Evolutionary conservation across 2,113 vertebrate species (phyloP), one percentile per base, ranked within the genome.

Genomic region (Octodon degus): DNA sequence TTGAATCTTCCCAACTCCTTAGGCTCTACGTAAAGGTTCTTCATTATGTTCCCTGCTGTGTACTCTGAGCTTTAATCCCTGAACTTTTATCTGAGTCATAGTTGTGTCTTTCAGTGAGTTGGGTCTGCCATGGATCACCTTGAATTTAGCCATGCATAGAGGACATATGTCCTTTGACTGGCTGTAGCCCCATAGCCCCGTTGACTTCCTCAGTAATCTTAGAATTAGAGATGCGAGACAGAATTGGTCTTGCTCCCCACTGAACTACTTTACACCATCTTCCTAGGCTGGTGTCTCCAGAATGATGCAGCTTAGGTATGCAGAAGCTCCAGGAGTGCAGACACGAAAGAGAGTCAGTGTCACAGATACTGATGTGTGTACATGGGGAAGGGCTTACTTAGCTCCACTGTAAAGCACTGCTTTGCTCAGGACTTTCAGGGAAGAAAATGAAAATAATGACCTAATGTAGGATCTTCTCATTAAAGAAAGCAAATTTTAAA

Each of bases 401-500:
- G 76, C 77, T 80, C 77, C 16, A 80, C 62, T 70, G 86, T 74
- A 83, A 86, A 94, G 22, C 16, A 24, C 5, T 30, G 25, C 72
- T 96, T 92, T 85, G 40, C 53, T 72, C 63, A 93, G n/a, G 40
- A 79, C 81, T 82, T 91, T 17, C 6, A 86, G 32, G 40, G 24
- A n/a, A 77, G 77, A 55, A 90, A 37, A 84, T 96, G 62, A 58
- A 93, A 93, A 86, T 87, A 80, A 67, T 84, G 16, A 91, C 74
- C 53, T 94, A 58, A 47, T 89, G 1, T 91, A 94, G 72, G 94
- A 17, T 88, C 37, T 92, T 88, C 50, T 85, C 8, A 92, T 72
- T 93, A 86, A 72, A 60, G 65, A 58, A 93, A 93, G 86, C 22
- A 92, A 93, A 53, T 65, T 95, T 90, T 88, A 90, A 43, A 77